These are phyloP conservation scores for Platysteira castanea DNA, from an alignment of 2,113 vertebrate species.

Conservation along the genomic window DNA sequence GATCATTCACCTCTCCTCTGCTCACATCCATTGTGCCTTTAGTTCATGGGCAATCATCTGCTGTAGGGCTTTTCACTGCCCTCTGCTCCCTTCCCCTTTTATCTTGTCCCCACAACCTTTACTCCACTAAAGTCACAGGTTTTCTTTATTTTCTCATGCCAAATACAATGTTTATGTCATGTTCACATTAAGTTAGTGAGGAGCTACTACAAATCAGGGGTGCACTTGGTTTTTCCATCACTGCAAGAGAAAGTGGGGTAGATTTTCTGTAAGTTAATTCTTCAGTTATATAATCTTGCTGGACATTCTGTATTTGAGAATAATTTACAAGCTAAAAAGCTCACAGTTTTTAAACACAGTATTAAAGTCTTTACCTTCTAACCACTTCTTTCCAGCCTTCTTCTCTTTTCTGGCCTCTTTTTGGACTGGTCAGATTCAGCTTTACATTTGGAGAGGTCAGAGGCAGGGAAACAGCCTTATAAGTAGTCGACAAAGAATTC, in stretches of 20 bases:
- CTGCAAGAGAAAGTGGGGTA: neutral
- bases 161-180: neutral
- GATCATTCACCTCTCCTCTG: neutral
- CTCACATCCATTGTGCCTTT: neutral
- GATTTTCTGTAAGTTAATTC: neutral
- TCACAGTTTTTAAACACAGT: neutral
- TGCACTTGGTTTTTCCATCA: neutral
- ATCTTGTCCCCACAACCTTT: neutral
- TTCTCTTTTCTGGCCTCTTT: conserved; percentile 96
- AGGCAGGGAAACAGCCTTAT: conserved; percentile 89
- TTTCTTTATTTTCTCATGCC: neutral
- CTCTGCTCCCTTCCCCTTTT: neutral
- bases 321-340: neutral
- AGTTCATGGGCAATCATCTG: neutral
- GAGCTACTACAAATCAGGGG: neutral
- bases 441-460: conserved; percentile 89
- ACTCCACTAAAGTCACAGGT: neutral
- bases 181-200: neutral
- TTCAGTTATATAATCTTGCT: neutral
- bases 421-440: conserved; percentile 94
- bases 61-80: neutral
- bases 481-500: conserved; percentile 81
- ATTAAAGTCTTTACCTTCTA: conserved; percentile 78
- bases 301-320: neutral
- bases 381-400: conserved; percentile 99